These are phyloP conservation scores for Anthoptus insignis DNA, from an alignment of 2,888 invertebrate genomes.

Conservation along the genomic window DNA sequence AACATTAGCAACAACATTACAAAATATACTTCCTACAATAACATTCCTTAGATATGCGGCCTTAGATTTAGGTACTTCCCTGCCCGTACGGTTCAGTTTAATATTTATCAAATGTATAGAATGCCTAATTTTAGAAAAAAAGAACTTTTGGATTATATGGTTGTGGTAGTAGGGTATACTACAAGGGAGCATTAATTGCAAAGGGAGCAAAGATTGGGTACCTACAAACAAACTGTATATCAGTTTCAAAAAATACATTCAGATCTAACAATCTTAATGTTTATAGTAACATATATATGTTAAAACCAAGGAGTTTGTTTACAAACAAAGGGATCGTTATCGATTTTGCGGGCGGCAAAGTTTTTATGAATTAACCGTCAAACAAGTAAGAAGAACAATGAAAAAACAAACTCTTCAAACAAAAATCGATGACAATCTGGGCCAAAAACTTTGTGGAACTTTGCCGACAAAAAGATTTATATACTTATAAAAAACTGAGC, in stretches of 20 bases:
- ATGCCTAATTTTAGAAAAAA: no score
- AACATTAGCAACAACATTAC: no score
- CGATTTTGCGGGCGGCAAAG: slow-evolving; percentile 83
- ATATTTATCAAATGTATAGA: no score
- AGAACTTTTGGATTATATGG: no score
- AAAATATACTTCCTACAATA: no score
- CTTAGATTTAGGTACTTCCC: no score
- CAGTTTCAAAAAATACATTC: neutral
- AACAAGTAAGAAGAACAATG: slow-evolving; percentile 87
- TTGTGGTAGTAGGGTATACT: no score
- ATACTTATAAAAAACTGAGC: slow-evolving; percentile 86
- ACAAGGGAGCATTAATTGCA: no score
- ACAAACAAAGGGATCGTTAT: slow-evolving; percentile 74
- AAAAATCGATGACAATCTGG: slow-evolving; percentile 88
- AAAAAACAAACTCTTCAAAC: slow-evolving; percentile 87
- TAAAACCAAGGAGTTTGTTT: slow-evolving; percentile 63
- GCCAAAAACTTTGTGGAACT: slow-evolving; percentile 85
- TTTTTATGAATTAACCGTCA: slow-evolving; percentile 87
- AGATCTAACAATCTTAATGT: neutral
- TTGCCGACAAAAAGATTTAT: slow-evolving; percentile 86
- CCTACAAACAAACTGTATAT: no score
- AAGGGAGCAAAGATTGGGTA: no score
- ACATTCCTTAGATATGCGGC: no score
- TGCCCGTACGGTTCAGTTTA: no score
- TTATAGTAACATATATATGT: neutral